Percentiles rank a stretch among this genome's conserved stretches.
Evolutionary conservation across 2,797 vertebrate species (phyloP).

Genomic region (Clarias pachynema): DNA sequence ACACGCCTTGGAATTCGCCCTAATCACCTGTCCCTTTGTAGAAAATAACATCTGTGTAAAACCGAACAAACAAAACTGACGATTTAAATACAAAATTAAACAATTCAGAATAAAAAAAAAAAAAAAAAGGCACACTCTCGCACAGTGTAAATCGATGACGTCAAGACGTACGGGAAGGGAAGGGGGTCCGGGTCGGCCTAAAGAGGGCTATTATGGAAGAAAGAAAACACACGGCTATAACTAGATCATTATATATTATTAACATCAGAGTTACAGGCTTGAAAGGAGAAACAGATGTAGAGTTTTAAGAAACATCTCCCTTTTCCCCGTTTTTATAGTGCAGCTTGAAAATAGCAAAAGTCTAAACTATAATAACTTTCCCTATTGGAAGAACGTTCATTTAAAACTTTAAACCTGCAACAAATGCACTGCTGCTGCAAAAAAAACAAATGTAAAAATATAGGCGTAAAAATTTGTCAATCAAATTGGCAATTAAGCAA

Average conservation of each 20-base stretch:
- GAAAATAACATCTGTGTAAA: constrained; percentile 71
- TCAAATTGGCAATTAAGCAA: constrained; percentile 34
- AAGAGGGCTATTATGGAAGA: constrained; percentile 41
- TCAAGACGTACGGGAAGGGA: constrained; percentile 31
- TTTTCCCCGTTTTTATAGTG: constrained; percentile 33
- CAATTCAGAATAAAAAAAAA: constrained; percentile 69
- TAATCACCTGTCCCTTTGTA: constrained; percentile 64
- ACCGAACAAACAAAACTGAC: constrained; percentile 46
- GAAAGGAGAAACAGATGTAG: constrained; percentile 38
- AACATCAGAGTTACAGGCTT: constrained; percentile 6
- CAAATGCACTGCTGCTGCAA: constrained; percentile 36
- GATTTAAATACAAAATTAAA: constrained; percentile 83
- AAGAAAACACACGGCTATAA: constrained; percentile 46
- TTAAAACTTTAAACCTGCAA: constrained; percentile 41
- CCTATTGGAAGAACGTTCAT: constrained; percentile 46
- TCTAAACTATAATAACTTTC: constrained; percentile 36
- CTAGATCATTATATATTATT: constrained; percentile 58
- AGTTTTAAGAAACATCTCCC: constrained; percentile 47
- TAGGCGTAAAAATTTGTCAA: constrained; percentile 43
- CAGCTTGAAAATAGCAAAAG: background rate
- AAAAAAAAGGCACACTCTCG: constrained; percentile 91
- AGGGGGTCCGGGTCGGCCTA: constrained; percentile 49
- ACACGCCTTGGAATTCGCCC: constrained; percentile 50
- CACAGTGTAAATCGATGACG: constrained; percentile 86
- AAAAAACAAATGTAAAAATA: constrained; percentile 59